Percentiles rank a stretch among this genome's conserved stretches.
These are phyloP conservation scores for Phenganax marumi DNA, from an alignment of 92 coral and sea anemone genomes.

Conservation along the genomic window DNA sequence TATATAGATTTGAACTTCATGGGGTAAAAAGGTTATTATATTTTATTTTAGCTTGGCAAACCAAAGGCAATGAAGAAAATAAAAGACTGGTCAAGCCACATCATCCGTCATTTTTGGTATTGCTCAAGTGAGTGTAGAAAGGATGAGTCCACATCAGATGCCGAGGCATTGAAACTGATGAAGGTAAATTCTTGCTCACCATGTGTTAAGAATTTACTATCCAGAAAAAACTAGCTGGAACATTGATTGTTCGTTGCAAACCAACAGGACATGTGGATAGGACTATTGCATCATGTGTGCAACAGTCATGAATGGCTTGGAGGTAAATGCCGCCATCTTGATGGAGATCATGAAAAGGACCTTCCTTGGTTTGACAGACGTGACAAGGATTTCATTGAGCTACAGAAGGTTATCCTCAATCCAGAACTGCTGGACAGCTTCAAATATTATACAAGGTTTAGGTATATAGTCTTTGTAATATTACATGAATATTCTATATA, in stretches of 20 bases:
- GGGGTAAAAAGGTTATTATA: background rate
- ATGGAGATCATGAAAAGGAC: constrained; percentile 25
- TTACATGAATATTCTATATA: background rate
- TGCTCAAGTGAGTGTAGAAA: constrained; percentile 9
- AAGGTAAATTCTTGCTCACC: constrained; percentile 6
- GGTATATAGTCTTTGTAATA: constrained; percentile 12
- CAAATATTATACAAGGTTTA: constrained; percentile 35
- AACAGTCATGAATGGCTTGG: constrained; percentile 42
- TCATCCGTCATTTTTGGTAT: constrained; percentile 13
- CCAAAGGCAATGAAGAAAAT: constrained; percentile 22
- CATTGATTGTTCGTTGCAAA: background rate
- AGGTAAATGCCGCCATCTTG: constrained; percentile 48
- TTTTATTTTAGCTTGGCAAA: constrained; percentile 10
- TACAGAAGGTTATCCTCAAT: constrained; percentile 45
- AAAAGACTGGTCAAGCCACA: constrained; percentile 20
- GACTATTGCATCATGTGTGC: constrained; percentile 54
- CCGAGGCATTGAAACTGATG: constrained; percentile 7
- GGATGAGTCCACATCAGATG: constrained; percentile 18
- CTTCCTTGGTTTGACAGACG: constrained; percentile 52
- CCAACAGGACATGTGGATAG: constrained; percentile 50
- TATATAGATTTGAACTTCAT: background rate
- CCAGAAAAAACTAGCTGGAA: background rate
- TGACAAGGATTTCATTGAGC: constrained; percentile 43
- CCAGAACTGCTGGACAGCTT: constrained; percentile 41
- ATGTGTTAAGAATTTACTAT: background rate